Percentiles rank a stretch among this genome's conserved stretches.
phyloP scores from a whole-genome alignment of 2,113 vertebrate species.

The Leptobrachium leishanense region DNA sequence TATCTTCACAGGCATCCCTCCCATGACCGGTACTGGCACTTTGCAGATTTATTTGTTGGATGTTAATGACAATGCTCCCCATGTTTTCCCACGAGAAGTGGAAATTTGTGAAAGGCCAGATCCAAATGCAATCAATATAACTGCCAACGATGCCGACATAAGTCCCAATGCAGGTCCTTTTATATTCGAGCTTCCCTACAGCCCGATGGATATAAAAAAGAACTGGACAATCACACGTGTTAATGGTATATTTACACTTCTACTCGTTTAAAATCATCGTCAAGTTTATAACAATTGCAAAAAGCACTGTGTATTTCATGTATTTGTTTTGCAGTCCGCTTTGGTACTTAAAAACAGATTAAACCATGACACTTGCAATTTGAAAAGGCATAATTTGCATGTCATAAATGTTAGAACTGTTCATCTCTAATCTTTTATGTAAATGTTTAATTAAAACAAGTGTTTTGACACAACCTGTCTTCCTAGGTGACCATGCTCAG shows the following conservation, averaged over 20 bases:
- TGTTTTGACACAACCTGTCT: not conserved
- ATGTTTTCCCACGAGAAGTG: constrained; percentile 86
- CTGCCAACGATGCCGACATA: constrained; percentile 88
- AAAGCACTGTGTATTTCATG: no score
- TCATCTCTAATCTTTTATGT: no score
- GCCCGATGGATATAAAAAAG: constrained; percentile 79
- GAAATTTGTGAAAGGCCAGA: constrained; percentile 90
- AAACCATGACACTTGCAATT: no score
- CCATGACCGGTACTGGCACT: constrained; percentile 90
- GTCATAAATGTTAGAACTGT: no score
- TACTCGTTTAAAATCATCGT: no score
- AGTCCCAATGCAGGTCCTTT: constrained; percentile 94
- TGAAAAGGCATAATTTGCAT: no score
- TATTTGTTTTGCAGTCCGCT: no score
- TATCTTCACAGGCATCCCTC: constrained; percentile 74
- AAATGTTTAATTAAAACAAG: no score
- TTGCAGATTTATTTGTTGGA: constrained; percentile 91
- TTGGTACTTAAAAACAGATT: no score
- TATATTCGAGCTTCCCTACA: constrained; percentile 86
- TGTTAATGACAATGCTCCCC: constrained; percentile 95
- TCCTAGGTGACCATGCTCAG: constrained; percentile 87
- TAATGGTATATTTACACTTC: constrained; percentile 71
- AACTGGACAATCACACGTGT: constrained; percentile 95
- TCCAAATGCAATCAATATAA: constrained; percentile 94
- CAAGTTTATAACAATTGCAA: no score